These are phyloP conservation scores for Heliconius nattereri DNA, from an alignment of 1,140 invertebrate species.

Conservation along the genomic window DNA sequence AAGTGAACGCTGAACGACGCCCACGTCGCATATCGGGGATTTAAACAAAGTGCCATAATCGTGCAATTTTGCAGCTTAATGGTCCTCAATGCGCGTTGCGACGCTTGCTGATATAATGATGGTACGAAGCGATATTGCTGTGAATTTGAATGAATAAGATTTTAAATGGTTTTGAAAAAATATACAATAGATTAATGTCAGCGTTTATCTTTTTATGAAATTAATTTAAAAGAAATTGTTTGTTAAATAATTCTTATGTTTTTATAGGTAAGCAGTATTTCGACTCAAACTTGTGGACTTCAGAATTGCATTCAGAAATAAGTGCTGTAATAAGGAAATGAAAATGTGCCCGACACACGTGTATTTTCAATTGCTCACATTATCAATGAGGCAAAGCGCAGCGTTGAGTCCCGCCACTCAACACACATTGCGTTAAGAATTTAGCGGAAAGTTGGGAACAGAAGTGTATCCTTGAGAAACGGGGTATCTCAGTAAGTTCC, in stretches of 20 bases:
- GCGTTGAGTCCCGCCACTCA: too few species aligned
- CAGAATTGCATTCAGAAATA: too few species aligned
- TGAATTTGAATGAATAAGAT: slow-evolving; percentile 8
- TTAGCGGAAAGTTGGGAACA: too few species aligned
- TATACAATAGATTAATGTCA: background rate
- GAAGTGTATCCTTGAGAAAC: too few species aligned
- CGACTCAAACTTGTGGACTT: too few species aligned
- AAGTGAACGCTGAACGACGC: slow-evolving; percentile 27
- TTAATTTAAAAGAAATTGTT: background rate
- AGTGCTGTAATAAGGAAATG: too few species aligned
- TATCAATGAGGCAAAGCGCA: too few species aligned
- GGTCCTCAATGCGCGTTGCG: slow-evolving; percentile 34
- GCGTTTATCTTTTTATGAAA: background rate
- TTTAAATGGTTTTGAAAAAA: background rate
- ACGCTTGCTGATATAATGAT: slow-evolving; percentile 34
- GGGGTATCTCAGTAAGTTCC: too few species aligned
- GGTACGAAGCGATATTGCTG: slow-evolving; percentile 30
- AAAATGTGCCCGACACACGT: too few species aligned
- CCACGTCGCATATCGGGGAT: slow-evolving; percentile 32
- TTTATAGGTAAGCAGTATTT: too few species aligned
- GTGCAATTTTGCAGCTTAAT: slow-evolving; percentile 41
- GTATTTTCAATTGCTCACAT: too few species aligned
- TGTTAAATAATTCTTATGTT: background rate
- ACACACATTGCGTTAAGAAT: too few species aligned
- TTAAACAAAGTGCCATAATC: slow-evolving; percentile 36